A percentile compares a stretch with the other conserved stretches of the same genome.
Evolutionary conservation across 2,888 invertebrate species (phyloP).

Genomic region (Phyto melanocephala): DNA sequence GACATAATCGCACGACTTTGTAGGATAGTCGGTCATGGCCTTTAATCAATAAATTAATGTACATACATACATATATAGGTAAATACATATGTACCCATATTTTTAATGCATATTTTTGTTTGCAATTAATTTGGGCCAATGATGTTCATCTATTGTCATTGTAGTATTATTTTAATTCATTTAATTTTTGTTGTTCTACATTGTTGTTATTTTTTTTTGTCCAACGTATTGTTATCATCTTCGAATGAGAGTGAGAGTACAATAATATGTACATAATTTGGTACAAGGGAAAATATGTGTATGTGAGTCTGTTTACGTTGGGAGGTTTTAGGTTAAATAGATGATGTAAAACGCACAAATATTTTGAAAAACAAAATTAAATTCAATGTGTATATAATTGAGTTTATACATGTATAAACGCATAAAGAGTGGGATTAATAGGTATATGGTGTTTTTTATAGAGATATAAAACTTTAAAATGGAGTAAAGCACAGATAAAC

Average conservation of each 20-base stretch:
- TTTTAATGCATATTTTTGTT: constrained; percentile 15
- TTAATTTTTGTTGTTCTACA: constrained; percentile 35
- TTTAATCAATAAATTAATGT: too few species aligned
- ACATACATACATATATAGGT: too few species aligned
- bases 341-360: constrained; percentile 10
- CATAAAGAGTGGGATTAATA: too few species aligned
- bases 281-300: background rate
- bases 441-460: too few species aligned
- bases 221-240: background rate
- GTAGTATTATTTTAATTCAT: constrained; percentile 34
- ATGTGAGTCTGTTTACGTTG: background rate
- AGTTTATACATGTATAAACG: background rate
- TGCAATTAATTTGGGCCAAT: constrained; percentile 27
- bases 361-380: background rate
- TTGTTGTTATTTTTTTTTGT: background rate
- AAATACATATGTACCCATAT: too few species aligned
- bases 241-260: background rate
- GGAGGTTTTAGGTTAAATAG: constrained; percentile 34
- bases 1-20: too few species aligned
- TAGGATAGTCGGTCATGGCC: too few species aligned
- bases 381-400: background rate
- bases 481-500: too few species aligned
- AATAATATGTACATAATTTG: background rate
- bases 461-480: too few species aligned
- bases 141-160: constrained; percentile 20